phyloP scores from a whole-genome alignment of 2,113 vertebrate genomes.

The Rhynchomys soricoides region DNA sequence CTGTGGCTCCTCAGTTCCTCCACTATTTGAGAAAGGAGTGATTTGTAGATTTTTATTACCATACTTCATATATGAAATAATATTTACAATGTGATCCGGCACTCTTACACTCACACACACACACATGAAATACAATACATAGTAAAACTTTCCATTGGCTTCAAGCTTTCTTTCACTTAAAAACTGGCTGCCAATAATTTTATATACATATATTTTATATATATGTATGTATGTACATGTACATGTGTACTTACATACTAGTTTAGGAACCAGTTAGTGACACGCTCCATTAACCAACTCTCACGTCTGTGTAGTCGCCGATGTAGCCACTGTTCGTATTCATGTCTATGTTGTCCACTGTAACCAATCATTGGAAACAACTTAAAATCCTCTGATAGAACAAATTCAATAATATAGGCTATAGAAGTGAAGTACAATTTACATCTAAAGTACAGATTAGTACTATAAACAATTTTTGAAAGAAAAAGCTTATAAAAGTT shows the following conservation, averaged over 20 bases:
- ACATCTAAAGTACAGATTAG: background rate
- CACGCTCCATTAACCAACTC: background rate
- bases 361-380: background rate
- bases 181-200: background rate
- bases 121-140: background rate
- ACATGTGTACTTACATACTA: background rate
- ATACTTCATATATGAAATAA: constrained; percentile 3
- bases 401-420: background rate
- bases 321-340: background rate
- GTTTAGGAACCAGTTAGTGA: background rate
- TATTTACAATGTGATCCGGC: background rate
- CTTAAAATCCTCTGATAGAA: background rate
- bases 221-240: no score
- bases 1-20: background rate
- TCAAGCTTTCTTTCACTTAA: background rate
- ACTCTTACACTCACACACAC: no score
- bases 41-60: background rate
- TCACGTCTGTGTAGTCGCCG: background rate
- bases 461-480: constrained; percentile 23
- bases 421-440: background rate
- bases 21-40: background rate
- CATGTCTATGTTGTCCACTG: background rate
- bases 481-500: background rate
- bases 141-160: background rate
- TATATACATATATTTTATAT: no score